Conservation (phyloP, 2,888 invertebrate species). For the Hypena proboscidalis region DNA sequence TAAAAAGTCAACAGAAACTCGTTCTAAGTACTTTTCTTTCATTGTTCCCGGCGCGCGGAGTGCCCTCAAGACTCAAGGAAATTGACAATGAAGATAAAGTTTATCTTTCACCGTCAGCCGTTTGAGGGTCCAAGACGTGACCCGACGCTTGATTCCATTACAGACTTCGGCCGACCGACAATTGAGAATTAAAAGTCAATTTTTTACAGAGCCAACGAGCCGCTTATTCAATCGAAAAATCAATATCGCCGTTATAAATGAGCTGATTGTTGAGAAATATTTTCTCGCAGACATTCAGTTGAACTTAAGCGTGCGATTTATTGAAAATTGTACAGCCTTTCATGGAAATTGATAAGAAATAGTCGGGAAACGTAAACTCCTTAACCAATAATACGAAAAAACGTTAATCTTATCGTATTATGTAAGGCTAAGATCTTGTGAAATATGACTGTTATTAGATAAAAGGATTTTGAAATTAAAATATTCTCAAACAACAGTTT, state of each 20-base stretch:
- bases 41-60: conserved; percentile 73
- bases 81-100: conserved; percentile 83
- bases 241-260: conserved; percentile 58
- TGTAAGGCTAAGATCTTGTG: background rate
- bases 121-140: conserved; percentile 77
- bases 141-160: conserved; percentile 76
- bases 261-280: conserved; percentile 45
- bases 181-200: conserved; percentile 75
- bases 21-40: conserved; percentile 76
- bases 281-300: conserved; percentile 19
- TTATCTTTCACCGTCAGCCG: conserved; percentile 80
- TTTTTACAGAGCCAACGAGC: conserved; percentile 67
- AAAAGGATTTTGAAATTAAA: too few relatives aligned
- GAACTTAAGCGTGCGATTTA: conserved; percentile 1
- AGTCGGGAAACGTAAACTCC: background rate
- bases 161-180: conserved; percentile 57
- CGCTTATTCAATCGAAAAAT: conserved; percentile 72
- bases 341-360: background rate
- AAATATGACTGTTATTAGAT: too few relatives aligned
- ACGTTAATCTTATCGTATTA: background rate
- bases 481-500: too few relatives aligned
- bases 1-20: conserved; percentile 74
- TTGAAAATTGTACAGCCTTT: background rate
- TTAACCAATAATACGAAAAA: background rate
- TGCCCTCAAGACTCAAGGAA: conserved; percentile 75